phyloP scores from a whole-genome alignment of 1,140 invertebrate genomes.

The Agraylea sexmaculata region DNA sequence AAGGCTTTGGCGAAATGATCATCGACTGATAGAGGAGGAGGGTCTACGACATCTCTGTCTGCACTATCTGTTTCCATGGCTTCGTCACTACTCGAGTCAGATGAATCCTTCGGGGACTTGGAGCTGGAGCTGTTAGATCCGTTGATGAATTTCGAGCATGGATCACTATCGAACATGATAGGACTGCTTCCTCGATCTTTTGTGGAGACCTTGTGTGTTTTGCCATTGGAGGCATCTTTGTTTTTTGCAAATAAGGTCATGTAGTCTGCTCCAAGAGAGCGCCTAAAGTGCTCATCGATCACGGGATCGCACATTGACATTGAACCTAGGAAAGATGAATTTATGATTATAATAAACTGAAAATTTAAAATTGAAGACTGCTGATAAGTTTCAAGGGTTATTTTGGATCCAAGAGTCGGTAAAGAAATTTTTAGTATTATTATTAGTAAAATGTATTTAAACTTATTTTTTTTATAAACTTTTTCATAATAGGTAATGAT shows the following conservation, averaged over 20 bases:
- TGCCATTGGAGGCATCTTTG: conserved; percentile 27
- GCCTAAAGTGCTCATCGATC: conserved; percentile 91
- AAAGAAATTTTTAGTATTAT: too few species aligned
- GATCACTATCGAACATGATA: conserved; percentile 29
- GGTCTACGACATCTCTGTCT: conserved; percentile 38
- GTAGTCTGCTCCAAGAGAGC: conserved; percentile 84
- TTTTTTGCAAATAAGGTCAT: conserved; percentile 58
- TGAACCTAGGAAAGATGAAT: conserved; percentile 37
- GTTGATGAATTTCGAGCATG: conserved; percentile 23
- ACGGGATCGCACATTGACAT: conserved; percentile 71
- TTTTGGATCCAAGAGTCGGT: too few species aligned
- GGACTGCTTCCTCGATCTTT: conserved; percentile 37
- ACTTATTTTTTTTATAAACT: too few species aligned
- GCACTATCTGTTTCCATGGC: conserved; percentile 6
- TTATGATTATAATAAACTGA: too few species aligned
- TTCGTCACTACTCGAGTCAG: background rate
- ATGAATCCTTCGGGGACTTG: conserved; percentile 23
- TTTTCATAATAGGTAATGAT: too few species aligned
- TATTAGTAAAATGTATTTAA: too few species aligned
- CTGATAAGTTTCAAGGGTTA: too few species aligned
- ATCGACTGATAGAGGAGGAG: conserved; percentile 56
- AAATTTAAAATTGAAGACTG: background rate
- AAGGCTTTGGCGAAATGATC: conserved; percentile 94
- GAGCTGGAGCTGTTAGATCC: conserved; percentile 27
- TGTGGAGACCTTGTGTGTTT: conserved; percentile 23